Evolutionary conservation across 2,797 vertebrate genomes (phyloP), one percentile per base, ranked within the genome.

Genomic region (Takifugu ocellatus): DNA sequence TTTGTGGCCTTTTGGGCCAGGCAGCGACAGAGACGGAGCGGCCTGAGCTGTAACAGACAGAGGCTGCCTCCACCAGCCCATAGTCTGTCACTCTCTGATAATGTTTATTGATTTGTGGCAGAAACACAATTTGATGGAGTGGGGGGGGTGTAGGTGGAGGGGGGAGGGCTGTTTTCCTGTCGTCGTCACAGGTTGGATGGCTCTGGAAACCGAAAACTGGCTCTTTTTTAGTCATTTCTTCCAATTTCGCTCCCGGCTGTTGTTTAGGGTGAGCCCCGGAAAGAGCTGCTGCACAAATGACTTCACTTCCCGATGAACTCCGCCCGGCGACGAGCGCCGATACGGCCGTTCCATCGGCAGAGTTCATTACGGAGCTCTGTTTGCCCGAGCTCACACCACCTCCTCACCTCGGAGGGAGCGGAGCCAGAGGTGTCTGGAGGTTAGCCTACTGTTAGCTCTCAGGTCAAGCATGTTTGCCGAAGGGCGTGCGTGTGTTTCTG

Each of bases 81-180:
- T 89, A 87, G 88, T 84, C 89, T 92, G 89, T 85, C 88, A 87
- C 82, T 87, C 85, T 89, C 82, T 91, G 90, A 90, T 91, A 88
- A 91, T 91, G 91, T 92, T 90, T 92, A 91, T 91, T 90, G 90
- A 91, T 91, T 86, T 85, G 85, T 76, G 59, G 85, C 86, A 82
- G 84, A 85, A 89, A 87, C 82, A 83, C 87, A 84, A 83, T 90
- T 89, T 88, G 88, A 90, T 87, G 83, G 87, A 85, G 84, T 79
- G 48, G 79, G 67, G 75, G 1, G 31, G 31, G 17, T 26, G 5
- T 9, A 67, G 51, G 24, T 15, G 42, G 44, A 55, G 69, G 24
- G 43, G 39, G 64, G 39, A 27, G 63, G 56, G 46, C 64, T 68
- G 65, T 67, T 52, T 77, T 70, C 79, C 67, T 84, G 78, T 81